Conservation (phyloP, 2,113 vertebrate species). For the Theristicus caerulescens region DNA sequence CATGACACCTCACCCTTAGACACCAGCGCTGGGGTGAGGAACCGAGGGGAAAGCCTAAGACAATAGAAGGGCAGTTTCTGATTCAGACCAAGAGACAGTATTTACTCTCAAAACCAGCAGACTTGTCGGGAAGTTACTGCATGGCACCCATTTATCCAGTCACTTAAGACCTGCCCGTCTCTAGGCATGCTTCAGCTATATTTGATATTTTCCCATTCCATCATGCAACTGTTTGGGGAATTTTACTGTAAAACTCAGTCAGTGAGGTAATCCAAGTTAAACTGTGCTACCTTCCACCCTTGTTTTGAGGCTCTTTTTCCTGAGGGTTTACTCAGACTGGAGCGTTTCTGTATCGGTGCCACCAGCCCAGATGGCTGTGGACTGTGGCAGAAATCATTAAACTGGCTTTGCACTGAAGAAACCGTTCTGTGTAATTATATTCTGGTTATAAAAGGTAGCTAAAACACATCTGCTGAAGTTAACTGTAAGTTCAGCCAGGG, state of each 20-base stretch:
- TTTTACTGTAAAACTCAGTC: not conserved
- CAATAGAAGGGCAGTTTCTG: not conserved
- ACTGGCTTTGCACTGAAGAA: not conserved
- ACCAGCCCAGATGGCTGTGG: not conserved
- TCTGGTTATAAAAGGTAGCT: not conserved
- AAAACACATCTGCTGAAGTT: not conserved
- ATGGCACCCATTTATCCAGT: not conserved
- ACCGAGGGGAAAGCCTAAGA: not conserved
- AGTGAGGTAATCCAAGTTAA: not conserved
- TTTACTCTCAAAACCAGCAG: not conserved
- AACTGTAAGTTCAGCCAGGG: not conserved
- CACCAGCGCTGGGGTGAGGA: not conserved
- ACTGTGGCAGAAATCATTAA: not conserved
- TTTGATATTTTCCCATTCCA: not conserved
- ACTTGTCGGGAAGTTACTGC: not conserved
- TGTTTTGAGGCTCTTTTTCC: not conserved
- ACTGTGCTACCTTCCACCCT: not conserved
- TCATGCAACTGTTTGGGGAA: not conserved
- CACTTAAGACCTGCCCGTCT: not conserved
- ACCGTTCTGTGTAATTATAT: not conserved
- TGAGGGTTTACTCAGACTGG: not conserved
- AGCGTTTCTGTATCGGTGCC: not conserved
- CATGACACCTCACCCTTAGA: not conserved
- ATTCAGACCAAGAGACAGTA: not conserved
- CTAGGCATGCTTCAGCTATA: not conserved